phyloP scores from a whole-genome alignment of 2,888 invertebrate genomes.

The Limenitis camilla region DNA sequence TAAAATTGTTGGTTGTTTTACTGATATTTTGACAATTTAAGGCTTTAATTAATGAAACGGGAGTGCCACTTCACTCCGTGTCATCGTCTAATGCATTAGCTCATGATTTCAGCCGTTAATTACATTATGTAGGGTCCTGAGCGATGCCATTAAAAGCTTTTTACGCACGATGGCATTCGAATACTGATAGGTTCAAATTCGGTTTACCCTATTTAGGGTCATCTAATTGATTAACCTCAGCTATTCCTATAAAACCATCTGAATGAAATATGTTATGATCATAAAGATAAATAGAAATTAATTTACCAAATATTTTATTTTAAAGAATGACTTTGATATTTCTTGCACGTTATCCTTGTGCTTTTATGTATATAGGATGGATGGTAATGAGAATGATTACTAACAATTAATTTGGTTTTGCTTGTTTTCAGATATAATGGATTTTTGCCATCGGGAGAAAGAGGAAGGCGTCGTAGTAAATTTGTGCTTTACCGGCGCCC shows the following conservation, averaged over 20 bases:
- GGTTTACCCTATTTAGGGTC: background rate
- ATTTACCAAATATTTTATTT: no score
- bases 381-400: no score
- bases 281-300: no score
- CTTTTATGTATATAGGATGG: no score
- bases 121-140: slow-evolving; percentile 15
- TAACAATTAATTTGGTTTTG: background rate
- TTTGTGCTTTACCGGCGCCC: slow-evolving; percentile 91
- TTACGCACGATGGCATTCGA: slow-evolving; percentile 7
- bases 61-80: background rate
- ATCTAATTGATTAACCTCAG: slow-evolving; percentile 2
- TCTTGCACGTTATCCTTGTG: no score
- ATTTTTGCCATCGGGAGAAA: slow-evolving; percentile 92
- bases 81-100: slow-evolving; percentile 9
- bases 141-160: background rate
- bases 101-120: slow-evolving; percentile 18
- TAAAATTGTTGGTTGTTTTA: no score
- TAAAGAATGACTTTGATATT: no score
- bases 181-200: slow-evolving; percentile 6
- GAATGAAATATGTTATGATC: no score
- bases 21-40: background rate
- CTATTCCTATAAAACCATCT: background rate
- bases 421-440: slow-evolving; percentile 88
- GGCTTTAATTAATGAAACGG: background rate
- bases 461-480: slow-evolving; percentile 94